phyloP scores from a whole-genome alignment of 2,797 vertebrate species.

The Poeciliopsis turneri region DNA sequence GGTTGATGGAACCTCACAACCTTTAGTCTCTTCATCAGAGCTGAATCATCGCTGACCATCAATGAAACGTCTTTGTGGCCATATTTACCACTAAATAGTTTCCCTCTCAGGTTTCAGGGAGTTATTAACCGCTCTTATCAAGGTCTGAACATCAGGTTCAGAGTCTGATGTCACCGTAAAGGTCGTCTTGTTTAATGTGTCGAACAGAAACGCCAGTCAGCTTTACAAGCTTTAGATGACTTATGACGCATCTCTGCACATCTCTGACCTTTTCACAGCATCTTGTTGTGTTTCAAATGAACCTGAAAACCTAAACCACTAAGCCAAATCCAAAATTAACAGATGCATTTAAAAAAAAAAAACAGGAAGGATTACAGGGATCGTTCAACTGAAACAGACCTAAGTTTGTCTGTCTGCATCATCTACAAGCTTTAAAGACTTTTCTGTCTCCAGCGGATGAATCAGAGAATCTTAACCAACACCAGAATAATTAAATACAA shows the following conservation, averaged over 20 bases:
- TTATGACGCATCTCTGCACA: background rate
- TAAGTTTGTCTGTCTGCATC: constrained; percentile 38
- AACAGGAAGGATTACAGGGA: constrained; percentile 66
- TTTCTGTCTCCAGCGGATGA: constrained; percentile 19
- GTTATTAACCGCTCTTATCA: constrained; percentile 57
- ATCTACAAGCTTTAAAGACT: constrained; percentile 27
- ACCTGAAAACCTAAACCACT: constrained; percentile 9
- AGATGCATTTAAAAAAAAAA: constrained; percentile 60
- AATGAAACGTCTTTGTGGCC: constrained; percentile 68
- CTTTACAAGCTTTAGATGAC: constrained; percentile 6
- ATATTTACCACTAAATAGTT: constrained; percentile 48
- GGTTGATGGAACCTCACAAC: background rate
- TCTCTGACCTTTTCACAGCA: constrained; percentile 17
- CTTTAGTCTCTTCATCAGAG: constrained; percentile 5
- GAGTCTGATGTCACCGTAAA: constrained; percentile 33
- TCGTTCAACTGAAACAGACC: constrained; percentile 66
- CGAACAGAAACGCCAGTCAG: constrained; percentile 5
- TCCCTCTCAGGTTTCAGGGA: constrained; percentile 61
- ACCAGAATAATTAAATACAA: background rate
- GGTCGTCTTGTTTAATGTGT: constrained; percentile 33
- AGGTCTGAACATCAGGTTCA: constrained; percentile 20
- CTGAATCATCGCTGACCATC: constrained; percentile 21
- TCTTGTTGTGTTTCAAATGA: background rate
- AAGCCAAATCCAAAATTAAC: background rate
- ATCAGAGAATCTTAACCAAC: background rate